Evolutionary conservation across 2,113 vertebrate genomes (phyloP).

Genomic region (Hyperopisus bebe): DNA sequence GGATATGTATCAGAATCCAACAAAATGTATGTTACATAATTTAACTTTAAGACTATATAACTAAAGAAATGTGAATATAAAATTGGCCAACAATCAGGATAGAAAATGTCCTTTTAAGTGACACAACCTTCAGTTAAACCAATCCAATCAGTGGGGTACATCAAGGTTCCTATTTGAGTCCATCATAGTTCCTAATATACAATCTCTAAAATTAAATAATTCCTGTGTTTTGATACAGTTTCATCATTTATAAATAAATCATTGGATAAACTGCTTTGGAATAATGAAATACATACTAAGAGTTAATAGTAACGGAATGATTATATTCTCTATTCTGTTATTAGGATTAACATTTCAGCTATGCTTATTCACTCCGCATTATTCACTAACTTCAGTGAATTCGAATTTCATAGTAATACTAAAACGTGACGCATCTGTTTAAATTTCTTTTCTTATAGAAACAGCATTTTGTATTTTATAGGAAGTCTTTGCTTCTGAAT

Average conservation of each 20-base stretch:
- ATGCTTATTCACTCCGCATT: not conserved
- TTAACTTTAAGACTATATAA: not conserved
- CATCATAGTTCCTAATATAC: not conserved
- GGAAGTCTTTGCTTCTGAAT: not conserved
- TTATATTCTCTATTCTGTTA: not conserved
- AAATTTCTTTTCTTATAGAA: not conserved
- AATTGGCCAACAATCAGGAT: not conserved
- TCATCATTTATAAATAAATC: not conserved
- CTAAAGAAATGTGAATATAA: not conserved
- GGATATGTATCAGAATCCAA: not conserved
- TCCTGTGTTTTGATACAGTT: not conserved
- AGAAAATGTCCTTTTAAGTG: not conserved
- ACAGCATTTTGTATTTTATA: not conserved
- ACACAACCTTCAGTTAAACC: not conserved
- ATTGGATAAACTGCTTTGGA: not conserved
- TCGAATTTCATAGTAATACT: not conserved
- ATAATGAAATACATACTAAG: not conserved
- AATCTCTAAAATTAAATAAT: not conserved
- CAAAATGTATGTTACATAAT: not conserved
- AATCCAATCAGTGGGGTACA: not conserved
- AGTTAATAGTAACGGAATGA: not conserved
- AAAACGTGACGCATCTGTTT: not conserved
- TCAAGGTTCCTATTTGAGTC: not conserved
- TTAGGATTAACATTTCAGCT: not conserved
- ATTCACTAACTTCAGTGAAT: not conserved